phyloP scores from a whole-genome alignment of 2,888 invertebrate genomes.

The Mycalesis mineus region DNA sequence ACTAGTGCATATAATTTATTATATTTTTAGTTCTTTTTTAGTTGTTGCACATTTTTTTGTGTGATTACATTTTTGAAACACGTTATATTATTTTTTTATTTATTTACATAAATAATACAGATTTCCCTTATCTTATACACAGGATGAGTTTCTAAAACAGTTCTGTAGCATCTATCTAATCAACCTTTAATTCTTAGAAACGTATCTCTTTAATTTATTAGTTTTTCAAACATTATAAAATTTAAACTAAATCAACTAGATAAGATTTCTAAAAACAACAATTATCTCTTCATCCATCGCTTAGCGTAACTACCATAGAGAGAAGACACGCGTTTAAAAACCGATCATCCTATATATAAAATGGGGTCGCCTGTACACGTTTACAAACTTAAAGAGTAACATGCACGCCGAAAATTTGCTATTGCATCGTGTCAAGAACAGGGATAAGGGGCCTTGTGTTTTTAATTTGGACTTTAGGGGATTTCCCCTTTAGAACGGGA shows the following conservation, averaged over 20 bases:
- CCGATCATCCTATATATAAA: neutral
- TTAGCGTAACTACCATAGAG: neutral
- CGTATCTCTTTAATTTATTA: neutral
- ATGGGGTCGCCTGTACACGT: constrained; percentile 22
- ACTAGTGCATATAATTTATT: constrained; percentile 5
- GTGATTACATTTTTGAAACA: neutral
- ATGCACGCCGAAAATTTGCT: constrained; percentile 21
- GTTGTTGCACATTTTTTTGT: neutral
- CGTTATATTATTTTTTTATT: neutral
- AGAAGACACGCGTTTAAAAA: neutral
- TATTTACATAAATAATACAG: neutral
- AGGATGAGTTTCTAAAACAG: neutral
- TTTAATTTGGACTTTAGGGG: neutral
- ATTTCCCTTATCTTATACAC: neutral
- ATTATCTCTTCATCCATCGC: neutral
- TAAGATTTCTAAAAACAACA: neutral
- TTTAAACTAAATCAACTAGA: neutral
- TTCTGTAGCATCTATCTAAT: neutral
- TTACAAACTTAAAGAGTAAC: constrained; percentile 26
- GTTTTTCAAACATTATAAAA: neutral
- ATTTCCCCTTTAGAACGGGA: neutral
- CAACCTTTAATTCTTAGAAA: neutral
- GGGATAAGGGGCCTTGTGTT: too few species aligned
- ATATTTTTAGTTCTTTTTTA: neutral
- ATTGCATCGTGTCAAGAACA: constrained; percentile 11